Evolutionary conservation across 2,797 vertebrate genomes (phyloP).

Genomic region (Acanthis flammea): DNA sequence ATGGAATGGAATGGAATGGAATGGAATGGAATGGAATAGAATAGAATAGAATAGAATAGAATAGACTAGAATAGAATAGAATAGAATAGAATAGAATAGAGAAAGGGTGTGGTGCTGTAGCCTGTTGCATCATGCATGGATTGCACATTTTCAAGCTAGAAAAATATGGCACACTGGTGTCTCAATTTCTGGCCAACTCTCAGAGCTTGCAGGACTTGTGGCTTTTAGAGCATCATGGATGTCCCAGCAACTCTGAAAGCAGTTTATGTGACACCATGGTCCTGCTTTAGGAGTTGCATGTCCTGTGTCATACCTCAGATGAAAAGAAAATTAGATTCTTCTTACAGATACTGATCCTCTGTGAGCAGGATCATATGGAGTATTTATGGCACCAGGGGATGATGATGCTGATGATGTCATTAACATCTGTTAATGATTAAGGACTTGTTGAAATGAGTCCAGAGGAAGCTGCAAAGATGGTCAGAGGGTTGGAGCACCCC

Average conservation of each 20-base stretch:
- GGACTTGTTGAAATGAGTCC: neutral
- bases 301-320: neutral
- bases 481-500: neutral
- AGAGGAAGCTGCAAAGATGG: neutral
- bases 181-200: neutral
- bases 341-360: neutral
- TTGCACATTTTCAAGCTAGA: neutral
- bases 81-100: neutral
- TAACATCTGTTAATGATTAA: neutral
- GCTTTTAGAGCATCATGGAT: neutral
- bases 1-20: neutral
- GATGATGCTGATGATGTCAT: neutral
- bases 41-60: neutral
- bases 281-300: neutral
- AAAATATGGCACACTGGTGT: neutral
- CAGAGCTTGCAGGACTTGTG: neutral
- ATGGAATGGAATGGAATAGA: neutral
- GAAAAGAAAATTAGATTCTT: neutral
- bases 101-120: neutral
- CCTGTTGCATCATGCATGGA: neutral
- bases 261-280: neutral
- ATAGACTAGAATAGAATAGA: neutral
- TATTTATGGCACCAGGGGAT: neutral
- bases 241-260: neutral
- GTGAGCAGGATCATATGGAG: neutral